phyloP scores from a whole-genome alignment of 35 echinoderm and acorn worm species.

The Lytechinus variegatus region DNA sequence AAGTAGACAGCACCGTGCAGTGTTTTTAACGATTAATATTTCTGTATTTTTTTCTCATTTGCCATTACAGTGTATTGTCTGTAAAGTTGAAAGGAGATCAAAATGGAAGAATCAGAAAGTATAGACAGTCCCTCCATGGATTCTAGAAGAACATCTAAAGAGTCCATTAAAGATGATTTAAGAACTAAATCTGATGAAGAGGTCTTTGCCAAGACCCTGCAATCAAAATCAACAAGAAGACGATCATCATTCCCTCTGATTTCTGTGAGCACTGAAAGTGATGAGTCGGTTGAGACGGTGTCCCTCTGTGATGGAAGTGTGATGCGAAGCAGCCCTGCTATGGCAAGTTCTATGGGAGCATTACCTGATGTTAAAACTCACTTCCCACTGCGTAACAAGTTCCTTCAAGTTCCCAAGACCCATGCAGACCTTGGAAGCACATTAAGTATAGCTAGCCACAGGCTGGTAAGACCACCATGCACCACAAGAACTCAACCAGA shows the following conservation, averaged over 20 bases:
- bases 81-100: background rate
- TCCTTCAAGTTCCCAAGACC: background rate
- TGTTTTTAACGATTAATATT: background rate
- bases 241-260: conserved; percentile 37
- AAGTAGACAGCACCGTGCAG: too few species aligned
- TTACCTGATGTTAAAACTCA: background rate
- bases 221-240: background rate
- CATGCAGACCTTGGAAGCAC: background rate
- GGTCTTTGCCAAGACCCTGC: background rate
- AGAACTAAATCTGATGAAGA: conserved; percentile 37
- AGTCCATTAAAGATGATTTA: background rate
- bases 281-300: background rate
- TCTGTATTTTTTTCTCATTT: background rate
- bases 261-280: background rate
- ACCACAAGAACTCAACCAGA: background rate
- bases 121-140: background rate
- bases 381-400: background rate
- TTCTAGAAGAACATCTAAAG: background rate
- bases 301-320: background rate
- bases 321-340: background rate
- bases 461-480: background rate
- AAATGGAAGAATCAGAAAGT: conserved; percentile 13
- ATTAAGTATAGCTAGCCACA: conserved; percentile 17
- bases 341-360: background rate
- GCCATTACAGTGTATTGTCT: background rate